Evolutionary conservation across 2,113 vertebrate genomes (phyloP).

Genomic region (Xenopus tropicalis): UCB_Xtro_10.0 CM004446.2:6600001-6600500

Average conservation of each 20-base stretch:
- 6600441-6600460: too few relatives aligned
- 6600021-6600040: too few relatives aligned
- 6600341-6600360: slow-evolving; percentile 63
- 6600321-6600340: slow-evolving; percentile 93
- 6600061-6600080: neutral
- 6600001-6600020: too few relatives aligned
- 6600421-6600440: too few relatives aligned
- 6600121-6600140: slow-evolving; percentile 68
- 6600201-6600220: slow-evolving; percentile 99
- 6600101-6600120: slow-evolving; percentile 36
- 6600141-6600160: slow-evolving; percentile 59
- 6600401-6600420: too few relatives aligned
- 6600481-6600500: too few relatives aligned
- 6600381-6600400: too few relatives aligned
- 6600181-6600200: slow-evolving; percentile 79
- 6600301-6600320: slow-evolving; percentile 94
- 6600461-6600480: too few relatives aligned
- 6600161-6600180: slow-evolving; percentile 65
- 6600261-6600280: slow-evolving; percentile 98
- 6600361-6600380: too few relatives aligned
- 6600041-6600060: too few relatives aligned
- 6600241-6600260: slow-evolving; percentile 99
- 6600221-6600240: slow-evolving; percentile 99
- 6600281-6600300: slow-evolving; percentile 98
- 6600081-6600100: slow-evolving; percentile 63